These are phyloP conservation scores for Mycteria americana DNA, from an alignment of 2,797 vertebrate species.

Conservation along the genomic window DNA sequence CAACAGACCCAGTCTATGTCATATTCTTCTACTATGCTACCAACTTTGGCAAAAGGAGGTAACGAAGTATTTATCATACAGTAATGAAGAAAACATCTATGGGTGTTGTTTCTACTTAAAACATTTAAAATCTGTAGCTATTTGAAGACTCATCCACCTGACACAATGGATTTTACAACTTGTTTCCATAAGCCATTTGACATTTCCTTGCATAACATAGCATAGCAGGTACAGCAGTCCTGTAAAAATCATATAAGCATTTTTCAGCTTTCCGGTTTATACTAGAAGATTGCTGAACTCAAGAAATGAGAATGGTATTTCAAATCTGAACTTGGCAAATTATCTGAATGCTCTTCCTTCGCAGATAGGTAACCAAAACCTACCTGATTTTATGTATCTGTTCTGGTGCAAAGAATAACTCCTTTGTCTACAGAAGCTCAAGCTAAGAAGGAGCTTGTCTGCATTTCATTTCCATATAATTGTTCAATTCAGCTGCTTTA, in stretches of 20 bases:
- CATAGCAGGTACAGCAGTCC: not conserved
- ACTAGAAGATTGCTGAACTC: not conserved
- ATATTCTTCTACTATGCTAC: not conserved
- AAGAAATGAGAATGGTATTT: not conserved
- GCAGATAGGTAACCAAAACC: not conserved
- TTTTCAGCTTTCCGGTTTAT: not conserved
- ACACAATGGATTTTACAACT: not conserved
- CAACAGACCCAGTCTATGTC: not conserved
- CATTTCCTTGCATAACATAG: not conserved
- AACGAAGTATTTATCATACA: not conserved
- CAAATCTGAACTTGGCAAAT: not conserved
- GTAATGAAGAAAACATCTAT: not conserved
- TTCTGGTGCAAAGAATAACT: constrained; percentile 23
- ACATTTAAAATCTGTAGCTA: not conserved
- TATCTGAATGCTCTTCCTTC: not conserved
- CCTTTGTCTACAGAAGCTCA: not conserved
- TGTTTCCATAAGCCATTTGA: not conserved
- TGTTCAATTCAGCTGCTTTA: not conserved
- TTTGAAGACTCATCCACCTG: not conserved
- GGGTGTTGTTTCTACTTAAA: not conserved
- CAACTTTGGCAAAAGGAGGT: not conserved
- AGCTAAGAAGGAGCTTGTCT: not conserved
- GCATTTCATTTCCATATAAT: constrained; percentile 28
- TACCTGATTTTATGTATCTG: not conserved
- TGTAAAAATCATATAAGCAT: not conserved